Base-by-base conservation (phyloP, 2,797 vertebrate genomes). In the Diceros bicornis region DNA sequence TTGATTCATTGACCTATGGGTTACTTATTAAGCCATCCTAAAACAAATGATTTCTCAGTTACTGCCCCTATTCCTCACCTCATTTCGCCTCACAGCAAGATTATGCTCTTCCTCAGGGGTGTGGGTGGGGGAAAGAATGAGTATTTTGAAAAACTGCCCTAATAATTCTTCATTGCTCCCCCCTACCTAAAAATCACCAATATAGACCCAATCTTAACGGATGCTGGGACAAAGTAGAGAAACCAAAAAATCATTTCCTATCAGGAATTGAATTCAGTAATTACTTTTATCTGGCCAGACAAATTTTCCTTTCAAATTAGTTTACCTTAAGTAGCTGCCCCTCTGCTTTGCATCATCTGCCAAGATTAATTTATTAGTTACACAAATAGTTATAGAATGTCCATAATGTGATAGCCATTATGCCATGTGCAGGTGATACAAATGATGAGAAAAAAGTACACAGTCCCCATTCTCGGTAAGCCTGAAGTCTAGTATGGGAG, bases 311-410 rank as follows among this genome's bases (percentile, higher is more conserved):
- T 77, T 20, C 41, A 72, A 82, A 68, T 86, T 72, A 52, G 34
- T 85, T 93, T 71, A 75, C 25, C 10, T 37, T 77, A 91, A 72
- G 55, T 47, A 41, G 13, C 5, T 68, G 6, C 13, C 12, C 20
- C 17, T 87, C 29, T 94, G 57, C 34, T 89, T 94, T 64, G 6
- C 9, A 82, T 84, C 8, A 89, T 37, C 25, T 88, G 50, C 27
- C 21, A 91, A 94, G 68, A 93, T 69, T 77, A 88, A 93, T 72
- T 94, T 75, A 91, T 89, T 81, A 85, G 94, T 93, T 88, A 77
- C 6, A 74, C 41, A 93, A 97, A 85, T 81, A 94, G 89, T 78
- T 91, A 95, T 29, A 95, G 50, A 66, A 25, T n/a, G 16, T 78
- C 23, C 64, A 27, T 44, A 93, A 89, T 62, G 5, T 77, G 21